Evolutionary conservation across 2,113 vertebrate genomes (phyloP), one percentile per base, ranked within the genome.

Genomic region (Daboia siamensis): DNA sequence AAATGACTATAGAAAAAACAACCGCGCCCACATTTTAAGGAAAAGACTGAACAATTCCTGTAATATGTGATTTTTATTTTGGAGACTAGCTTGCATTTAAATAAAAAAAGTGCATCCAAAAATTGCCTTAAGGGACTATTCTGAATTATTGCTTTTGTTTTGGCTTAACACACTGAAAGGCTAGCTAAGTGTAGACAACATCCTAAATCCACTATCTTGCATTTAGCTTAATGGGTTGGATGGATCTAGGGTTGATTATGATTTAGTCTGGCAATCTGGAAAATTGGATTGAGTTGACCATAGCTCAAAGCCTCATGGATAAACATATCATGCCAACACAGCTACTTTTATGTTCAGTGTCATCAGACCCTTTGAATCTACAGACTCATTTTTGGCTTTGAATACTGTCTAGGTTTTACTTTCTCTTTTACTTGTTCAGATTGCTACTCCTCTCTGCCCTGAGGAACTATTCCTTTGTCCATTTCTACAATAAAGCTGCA

Each of bases 401-500:
- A 90, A 3, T 3, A 44, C 0, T 88, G 26, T 9, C 2, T 80
- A 90, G 15, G 39, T 26, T 5, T 4, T 5, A 69, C 15, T 90
- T 59, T 46, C 44, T 4, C 86, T 86, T 93, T 86, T 84, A 0
- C 7, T 7, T 74, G 2, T 0, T 0, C 0, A 0, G 7, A 23
- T 1, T 93, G 94, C 26, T 9, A 59, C 23, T 11, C 74, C 4
- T n/a, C n/a, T 85, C 96, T 97, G 96, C 94, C 84, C 91, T 96
- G 96, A 94, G 97, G 97, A 97, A 97, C 97, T 95, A 96, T 1
- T 59, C 3, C 5, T 92, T 94, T 92, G 92, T n/a, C 23, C 52
- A 5, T 23, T 55, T 51, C 33, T 87, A 64, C 48, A 5, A 7
- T 54, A 88, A 10, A 24, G 55, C 91, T 90, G 95, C 1, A 0